phyloP scores from a whole-genome alignment of 2,888 invertebrate genomes.

The Nemotelus nigrinus region DNA sequence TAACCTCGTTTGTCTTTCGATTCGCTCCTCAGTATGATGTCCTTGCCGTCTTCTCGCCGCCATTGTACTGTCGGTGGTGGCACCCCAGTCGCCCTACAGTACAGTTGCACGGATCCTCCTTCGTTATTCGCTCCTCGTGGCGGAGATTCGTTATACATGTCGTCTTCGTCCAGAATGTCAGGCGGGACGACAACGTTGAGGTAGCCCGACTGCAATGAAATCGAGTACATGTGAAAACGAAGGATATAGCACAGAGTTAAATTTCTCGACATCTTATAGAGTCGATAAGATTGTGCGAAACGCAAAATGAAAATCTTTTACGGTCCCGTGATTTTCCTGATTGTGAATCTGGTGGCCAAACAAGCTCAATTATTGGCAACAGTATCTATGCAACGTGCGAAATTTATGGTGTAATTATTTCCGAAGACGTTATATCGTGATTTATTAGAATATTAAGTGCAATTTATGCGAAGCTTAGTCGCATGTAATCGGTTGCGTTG shows the following conservation, averaged over 20 bases:
- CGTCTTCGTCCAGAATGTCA: constrained; percentile 76
- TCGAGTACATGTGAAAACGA: constrained; percentile 6
- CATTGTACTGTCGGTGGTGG: constrained; percentile 80
- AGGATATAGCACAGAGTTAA: constrained; percentile 8
- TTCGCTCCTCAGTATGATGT: constrained; percentile 80
- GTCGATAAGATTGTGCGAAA: constrained; percentile 28
- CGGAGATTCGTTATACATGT: constrained; percentile 56
- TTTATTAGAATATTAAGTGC: too few relatives aligned
- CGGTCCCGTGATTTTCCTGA: not conserved
- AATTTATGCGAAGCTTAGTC: too few relatives aligned
- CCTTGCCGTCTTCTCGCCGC: constrained; percentile 81
- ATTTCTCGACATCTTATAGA: constrained; percentile 24
- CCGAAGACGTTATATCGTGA: not conserved
- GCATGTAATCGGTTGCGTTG: too few relatives aligned
- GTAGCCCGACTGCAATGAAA: constrained; percentile 76
- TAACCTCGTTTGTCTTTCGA: constrained; percentile 78
- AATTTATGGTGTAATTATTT: constrained; percentile 41
- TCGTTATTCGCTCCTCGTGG: constrained; percentile 82
- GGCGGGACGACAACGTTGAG: constrained; percentile 89
- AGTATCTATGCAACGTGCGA: constrained; percentile 7
- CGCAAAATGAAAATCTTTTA: not conserved
- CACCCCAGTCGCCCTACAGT: constrained; percentile 83
- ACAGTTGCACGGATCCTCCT: constrained; percentile 79
- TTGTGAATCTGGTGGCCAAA: not conserved
- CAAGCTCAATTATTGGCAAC: constrained; percentile 14